These are phyloP conservation scores for Leuciscus idus DNA, from an alignment of 2,113 vertebrate species.

Conservation along the genomic window DNA sequence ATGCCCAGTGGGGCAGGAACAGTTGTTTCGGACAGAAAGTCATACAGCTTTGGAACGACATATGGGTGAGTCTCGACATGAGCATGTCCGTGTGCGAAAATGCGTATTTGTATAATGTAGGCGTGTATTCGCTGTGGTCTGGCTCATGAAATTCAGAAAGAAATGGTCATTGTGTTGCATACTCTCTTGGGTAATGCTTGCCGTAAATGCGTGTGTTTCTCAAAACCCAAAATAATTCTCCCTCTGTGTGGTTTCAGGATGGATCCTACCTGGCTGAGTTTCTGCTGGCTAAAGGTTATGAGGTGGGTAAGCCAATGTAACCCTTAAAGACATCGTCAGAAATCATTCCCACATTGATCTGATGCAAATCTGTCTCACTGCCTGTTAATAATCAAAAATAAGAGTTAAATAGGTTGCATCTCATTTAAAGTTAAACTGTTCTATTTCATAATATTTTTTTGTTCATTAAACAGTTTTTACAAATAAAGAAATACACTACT, in stretches of 20 bases:
- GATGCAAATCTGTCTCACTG: neutral
- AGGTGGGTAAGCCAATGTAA: slow-evolving; percentile 81
- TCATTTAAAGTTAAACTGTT: neutral
- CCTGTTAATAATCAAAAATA: neutral
- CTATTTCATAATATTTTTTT: neutral
- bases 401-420: neutral
- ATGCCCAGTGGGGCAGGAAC: neutral
- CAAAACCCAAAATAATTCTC: slow-evolving; percentile 13
- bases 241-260: slow-evolving; percentile 83
- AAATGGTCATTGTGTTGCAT: slow-evolving; percentile 33
- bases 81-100: neutral
- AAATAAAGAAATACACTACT: neutral
- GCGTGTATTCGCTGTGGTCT: slow-evolving; percentile 21
- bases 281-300: slow-evolving; percentile 93
- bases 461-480: neutral
- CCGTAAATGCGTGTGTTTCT: slow-evolving; percentile 43
- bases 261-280: slow-evolving; percentile 99
- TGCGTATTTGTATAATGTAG: neutral
- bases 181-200: slow-evolving; percentile 25
- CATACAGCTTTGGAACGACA: neutral
- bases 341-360: neutral
- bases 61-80: neutral
- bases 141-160: slow-evolving; percentile 19
- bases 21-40: neutral
- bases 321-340: slow-evolving; percentile 11